Conservation (phyloP, 2,797 vertebrate genomes). For the Pygocentrus nattereri region DNA sequence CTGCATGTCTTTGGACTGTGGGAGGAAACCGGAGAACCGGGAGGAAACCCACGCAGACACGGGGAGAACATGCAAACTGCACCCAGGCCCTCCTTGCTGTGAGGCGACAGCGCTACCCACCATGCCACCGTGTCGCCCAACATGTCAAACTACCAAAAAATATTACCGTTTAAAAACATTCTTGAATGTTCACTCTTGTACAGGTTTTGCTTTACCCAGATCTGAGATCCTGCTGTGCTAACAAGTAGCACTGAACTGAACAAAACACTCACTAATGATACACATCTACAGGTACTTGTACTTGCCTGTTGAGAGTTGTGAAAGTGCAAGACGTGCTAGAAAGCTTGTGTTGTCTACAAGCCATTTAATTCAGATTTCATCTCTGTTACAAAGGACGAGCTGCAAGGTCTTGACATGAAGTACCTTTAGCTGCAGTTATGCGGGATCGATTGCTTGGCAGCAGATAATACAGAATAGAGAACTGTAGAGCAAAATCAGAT, state of each 20-base stretch:
- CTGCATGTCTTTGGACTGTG: too few relatives aligned
- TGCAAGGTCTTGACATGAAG: conserved; percentile 57
- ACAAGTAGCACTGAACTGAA: background rate
- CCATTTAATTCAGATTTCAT: conserved; percentile 60
- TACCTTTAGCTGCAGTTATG: conserved; percentile 66
- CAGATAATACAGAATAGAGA: conserved; percentile 30
- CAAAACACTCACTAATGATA: background rate
- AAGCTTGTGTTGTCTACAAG: conserved; percentile 46
- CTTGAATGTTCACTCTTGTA: background rate
- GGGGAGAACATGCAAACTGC: too few relatives aligned
- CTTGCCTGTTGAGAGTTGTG: background rate
- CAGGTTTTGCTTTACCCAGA: background rate
- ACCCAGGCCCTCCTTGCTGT: too few relatives aligned
- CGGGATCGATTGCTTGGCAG: conserved; percentile 59
- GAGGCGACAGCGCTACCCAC: too few relatives aligned
- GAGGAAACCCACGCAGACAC: too few relatives aligned
- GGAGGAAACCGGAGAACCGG: too few relatives aligned
- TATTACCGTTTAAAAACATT: background rate
- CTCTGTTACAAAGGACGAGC: conserved; percentile 60
- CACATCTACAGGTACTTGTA: too few relatives aligned
- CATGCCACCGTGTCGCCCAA: too few relatives aligned
- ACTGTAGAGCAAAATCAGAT: conserved; percentile 47
- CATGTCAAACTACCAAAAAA: too few relatives aligned
- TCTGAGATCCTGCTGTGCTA: background rate
- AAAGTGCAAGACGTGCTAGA: background rate